phyloP scores from a whole-genome alignment of 2,113 vertebrate genomes.

The Epinephelus moara region DNA sequence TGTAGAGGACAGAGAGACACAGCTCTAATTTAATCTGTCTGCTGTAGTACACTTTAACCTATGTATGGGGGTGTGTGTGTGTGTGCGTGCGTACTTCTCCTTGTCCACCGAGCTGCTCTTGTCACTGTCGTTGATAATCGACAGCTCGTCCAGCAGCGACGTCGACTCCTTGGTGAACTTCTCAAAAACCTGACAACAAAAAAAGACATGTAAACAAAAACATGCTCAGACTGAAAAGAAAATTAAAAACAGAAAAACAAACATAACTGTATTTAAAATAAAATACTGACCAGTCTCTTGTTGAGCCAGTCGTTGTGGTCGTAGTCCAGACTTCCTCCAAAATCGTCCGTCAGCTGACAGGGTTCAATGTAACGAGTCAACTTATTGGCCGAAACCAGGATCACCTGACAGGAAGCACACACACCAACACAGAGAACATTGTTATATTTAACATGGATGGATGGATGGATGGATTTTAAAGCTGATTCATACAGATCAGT shows the following conservation, averaged over 20 bases:
- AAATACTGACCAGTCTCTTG: conserved; percentile 91
- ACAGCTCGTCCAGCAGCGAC: conserved; percentile 94
- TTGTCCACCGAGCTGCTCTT: conserved; percentile 92
- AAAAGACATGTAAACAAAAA: not conserved
- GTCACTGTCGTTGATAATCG: conserved; percentile 95
- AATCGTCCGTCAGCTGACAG: conserved; percentile 96
- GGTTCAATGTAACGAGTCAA: conserved; percentile 98
- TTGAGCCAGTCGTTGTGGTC: conserved; percentile 98
- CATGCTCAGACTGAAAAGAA: not conserved
- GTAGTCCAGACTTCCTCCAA: conserved; percentile 96
- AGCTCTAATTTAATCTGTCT: conserved; percentile 1
- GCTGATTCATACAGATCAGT: too few relatives aligned
- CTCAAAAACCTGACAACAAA: conserved; percentile 91
- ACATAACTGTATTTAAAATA: not conserved
- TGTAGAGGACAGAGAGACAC: conserved; percentile 69
- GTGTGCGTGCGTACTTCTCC: conserved; percentile 85
- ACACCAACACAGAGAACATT: not conserved
- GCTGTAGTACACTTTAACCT: not conserved
- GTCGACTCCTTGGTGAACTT: conserved; percentile 99
- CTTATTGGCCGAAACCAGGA: conserved; percentile 98
- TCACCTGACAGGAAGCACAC: conserved; percentile 87
- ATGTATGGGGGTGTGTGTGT: conserved; percentile 12
- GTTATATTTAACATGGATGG: too few relatives aligned
- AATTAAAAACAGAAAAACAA: not conserved
- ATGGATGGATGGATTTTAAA: too few relatives aligned